Conservation (phyloP, 2,113 vertebrate species). For the Pluvialis apricaria region DNA sequence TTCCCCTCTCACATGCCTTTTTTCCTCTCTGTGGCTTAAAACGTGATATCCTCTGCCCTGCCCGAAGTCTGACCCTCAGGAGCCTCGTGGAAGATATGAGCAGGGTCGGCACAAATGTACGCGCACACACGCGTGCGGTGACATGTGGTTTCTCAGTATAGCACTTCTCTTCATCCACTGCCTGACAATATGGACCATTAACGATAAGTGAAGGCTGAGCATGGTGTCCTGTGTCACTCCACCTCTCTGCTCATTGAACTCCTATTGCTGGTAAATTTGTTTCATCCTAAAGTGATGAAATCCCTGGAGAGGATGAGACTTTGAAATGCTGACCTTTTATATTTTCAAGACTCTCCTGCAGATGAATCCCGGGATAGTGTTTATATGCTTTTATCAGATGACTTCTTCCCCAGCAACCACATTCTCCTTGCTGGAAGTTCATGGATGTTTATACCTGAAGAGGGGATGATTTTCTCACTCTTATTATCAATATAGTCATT, state of each 20-base stretch:
- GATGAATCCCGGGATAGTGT: background rate
- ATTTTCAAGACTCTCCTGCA: background rate
- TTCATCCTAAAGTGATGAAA: background rate
- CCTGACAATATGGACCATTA: too few species aligned
- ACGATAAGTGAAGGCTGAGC: background rate
- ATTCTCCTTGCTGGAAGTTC: background rate
- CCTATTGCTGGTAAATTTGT: background rate
- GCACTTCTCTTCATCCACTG: background rate
- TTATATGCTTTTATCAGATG: background rate
- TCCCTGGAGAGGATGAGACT: background rate
- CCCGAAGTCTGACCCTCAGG: too few species aligned
- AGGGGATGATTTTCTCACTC: background rate
- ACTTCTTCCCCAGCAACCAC: background rate
- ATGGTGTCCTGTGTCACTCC: background rate
- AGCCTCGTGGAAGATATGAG: background rate
- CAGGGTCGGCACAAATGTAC: background rate
- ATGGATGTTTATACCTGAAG: background rate
- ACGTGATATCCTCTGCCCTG: background rate
- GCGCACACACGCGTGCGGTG: rapidly evolving
- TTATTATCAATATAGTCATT: background rate
- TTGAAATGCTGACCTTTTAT: background rate
- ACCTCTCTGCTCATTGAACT: background rate
- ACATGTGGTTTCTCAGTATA: background rate
- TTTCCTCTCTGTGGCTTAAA: background rate
- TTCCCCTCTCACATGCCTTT: background rate